Evolutionary conservation across 2,797 vertebrate genomes (phyloP), one percentile per base, ranked within the genome.

Genomic region (Pangasius djambal): DNA sequence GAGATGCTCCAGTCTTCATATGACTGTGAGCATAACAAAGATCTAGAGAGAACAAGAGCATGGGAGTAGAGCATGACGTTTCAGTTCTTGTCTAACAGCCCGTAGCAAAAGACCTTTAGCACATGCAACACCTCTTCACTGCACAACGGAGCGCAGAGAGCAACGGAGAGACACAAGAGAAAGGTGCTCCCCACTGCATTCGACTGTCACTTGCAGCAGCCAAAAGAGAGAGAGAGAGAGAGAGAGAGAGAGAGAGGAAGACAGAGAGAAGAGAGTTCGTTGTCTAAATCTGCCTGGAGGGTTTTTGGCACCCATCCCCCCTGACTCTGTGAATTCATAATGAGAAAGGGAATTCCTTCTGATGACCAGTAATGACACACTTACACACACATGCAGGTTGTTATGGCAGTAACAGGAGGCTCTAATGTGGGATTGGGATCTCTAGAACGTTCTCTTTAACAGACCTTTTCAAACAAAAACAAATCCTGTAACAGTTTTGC

Each of bases 271-370:
- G 22, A 91, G 88, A 89, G 89, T 87, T 87, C 59, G 84, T 84
- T 84, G 87, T 85, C 86, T 89, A 86, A 91, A 91, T 90, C 86
- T 92, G 92, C 90, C 90, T 85, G 75, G 88, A 92, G 91, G 89
- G 87, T 89, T 88, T 90, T 90, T 91, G 90, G 90, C 91, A 92
- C 89, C 88, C 72, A 37, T 79, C 72, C 82, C 83, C 86, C 18
- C 83, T 15, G 57, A 92, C 88, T 90, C 84, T 85, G 87, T 79
- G 82, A 90, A 89, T 91, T 88, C 86, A 91, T 90, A 89, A 89
- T 87, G 86, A 90, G 88, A 90, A 83, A 92, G 92, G 91, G 92
- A 91, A 92, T 91, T 92, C 92, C 92, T 91, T 89, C 88, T 88
- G 86, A 90, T 83, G 88, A 90, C 89, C 89, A 91, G 81, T 87